Percentiles rank a stretch among this genome's conserved stretches.
phyloP scores from a whole-genome alignment of 2,888 invertebrate genomes.

The Drosophila incognita region DNA sequence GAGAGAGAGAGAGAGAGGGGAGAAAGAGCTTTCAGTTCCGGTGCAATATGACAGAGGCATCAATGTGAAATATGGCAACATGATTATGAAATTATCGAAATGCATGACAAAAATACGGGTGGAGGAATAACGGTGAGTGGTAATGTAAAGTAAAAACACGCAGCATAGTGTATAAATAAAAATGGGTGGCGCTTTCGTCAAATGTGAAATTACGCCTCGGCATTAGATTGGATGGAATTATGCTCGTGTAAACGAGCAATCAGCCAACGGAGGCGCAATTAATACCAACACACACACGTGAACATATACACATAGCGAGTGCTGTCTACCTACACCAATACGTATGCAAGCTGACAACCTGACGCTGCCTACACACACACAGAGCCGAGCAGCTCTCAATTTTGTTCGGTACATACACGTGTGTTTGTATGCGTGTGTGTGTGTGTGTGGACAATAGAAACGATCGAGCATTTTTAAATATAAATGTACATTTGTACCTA shows the following conservation, averaged over 20 bases:
- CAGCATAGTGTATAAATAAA: slow-evolving; percentile 32
- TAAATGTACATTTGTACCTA: slow-evolving; percentile 12
- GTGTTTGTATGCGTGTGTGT: background rate
- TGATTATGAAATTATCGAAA: slow-evolving; percentile 75
- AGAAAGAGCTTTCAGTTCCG: slow-evolving; percentile 64
- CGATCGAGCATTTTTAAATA: slow-evolving; percentile 54
- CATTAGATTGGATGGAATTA: slow-evolving; percentile 78
- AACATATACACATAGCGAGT: slow-evolving; percentile 10
- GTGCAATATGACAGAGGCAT: slow-evolving; percentile 58
- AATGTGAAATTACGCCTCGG: slow-evolving; percentile 79
- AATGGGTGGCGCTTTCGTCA: slow-evolving; percentile 75
- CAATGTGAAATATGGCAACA: slow-evolving; percentile 73
- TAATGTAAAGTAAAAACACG: slow-evolving; percentile 5
- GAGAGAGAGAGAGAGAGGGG: slow-evolving; percentile 6
- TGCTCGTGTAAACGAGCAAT: slow-evolving; percentile 65
- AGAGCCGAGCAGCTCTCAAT: slow-evolving; percentile 7
- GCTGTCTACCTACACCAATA: slow-evolving; percentile 48
- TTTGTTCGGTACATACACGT: slow-evolving; percentile 3
- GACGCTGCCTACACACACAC: slow-evolving; percentile 54
- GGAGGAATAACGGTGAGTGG: background rate
- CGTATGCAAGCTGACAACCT: slow-evolving; percentile 45
- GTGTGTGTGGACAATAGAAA: slow-evolving; percentile 69
- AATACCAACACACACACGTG: slow-evolving; percentile 43
- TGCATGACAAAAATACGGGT: background rate
- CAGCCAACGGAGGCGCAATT: slow-evolving; percentile 71